A percentile compares a stretch with the other conserved stretches of the same genome.
Evolutionary conservation across 2,888 invertebrate genomes (phyloP).

Genomic region (Maniola hyperantus): DNA sequence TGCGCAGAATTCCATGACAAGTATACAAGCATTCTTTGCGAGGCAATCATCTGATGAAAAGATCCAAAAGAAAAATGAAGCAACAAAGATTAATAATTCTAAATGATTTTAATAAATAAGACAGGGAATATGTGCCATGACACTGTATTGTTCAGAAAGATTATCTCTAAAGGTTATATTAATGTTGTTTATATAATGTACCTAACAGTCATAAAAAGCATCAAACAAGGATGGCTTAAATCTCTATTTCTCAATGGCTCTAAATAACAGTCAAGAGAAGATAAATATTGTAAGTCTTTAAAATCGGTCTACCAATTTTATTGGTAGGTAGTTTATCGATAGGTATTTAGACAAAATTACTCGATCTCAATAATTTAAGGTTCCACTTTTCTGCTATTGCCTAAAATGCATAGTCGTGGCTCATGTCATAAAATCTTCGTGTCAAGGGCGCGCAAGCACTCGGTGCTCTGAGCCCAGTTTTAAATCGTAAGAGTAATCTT

Average conservation of each 20-base stretch:
- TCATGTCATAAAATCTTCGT: too few species aligned
- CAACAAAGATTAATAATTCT: conserved; percentile 52
- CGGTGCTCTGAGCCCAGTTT: too few species aligned
- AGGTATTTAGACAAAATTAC: neutral
- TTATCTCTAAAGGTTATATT: conserved; percentile 37
- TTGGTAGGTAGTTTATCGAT: neutral
- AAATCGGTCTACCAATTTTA: neutral
- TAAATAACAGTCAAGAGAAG: neutral
- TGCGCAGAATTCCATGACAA: conserved; percentile 90
- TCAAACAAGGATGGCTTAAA: too few species aligned
- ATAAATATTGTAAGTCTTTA: neutral
- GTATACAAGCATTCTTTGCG: conserved; percentile 91
- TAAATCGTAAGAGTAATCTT: too few species aligned
- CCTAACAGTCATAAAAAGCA: too few species aligned
- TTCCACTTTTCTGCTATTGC: neutral
- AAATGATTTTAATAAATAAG: conserved; percentile 53
- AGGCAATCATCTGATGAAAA: conserved; percentile 81
- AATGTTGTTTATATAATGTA: neutral
- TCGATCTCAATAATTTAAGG: neutral
- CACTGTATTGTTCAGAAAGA: conserved; percentile 51
- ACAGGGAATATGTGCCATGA: conserved; percentile 71
- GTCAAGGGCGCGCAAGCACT: too few species aligned
- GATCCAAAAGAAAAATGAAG: conserved; percentile 66
- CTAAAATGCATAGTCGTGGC: too few species aligned
- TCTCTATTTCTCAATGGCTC: too few species aligned